Evolutionary conservation across 2,113 vertebrate species (phyloP).

Genomic region (Cyanoderma ruficeps): DNA sequence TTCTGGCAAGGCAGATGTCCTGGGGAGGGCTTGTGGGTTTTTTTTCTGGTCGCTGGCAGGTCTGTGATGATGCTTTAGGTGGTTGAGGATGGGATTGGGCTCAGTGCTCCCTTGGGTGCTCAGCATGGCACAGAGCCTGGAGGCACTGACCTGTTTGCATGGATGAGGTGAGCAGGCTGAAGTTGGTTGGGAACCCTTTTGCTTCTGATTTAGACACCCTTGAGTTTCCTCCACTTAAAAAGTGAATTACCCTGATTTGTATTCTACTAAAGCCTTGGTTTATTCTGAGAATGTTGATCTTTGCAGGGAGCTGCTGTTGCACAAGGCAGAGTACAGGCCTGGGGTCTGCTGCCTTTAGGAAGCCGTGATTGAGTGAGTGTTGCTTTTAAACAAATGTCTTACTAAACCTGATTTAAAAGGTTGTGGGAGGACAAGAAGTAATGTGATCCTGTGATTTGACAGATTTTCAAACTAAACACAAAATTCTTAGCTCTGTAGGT

Average conservation of each 20-base stretch:
- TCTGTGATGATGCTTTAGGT: background rate
- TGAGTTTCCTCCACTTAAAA: background rate
- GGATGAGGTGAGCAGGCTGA: background rate
- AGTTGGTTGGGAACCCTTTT: background rate
- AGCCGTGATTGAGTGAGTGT: background rate
- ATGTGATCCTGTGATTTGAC: background rate
- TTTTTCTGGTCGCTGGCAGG: background rate
- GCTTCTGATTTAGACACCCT: background rate
- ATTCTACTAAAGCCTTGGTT: background rate
- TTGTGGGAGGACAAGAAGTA: background rate
- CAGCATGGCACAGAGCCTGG: fast-evolving
- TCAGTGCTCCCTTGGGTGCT: fast-evolving
- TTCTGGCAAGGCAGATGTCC: background rate
- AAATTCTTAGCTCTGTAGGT: background rate
- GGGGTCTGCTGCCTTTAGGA: background rate
- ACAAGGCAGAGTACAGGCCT: background rate
- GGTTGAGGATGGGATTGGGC: fast-evolving
- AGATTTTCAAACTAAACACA: background rate
- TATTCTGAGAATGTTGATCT: background rate
- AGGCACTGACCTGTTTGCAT: fast-evolving
- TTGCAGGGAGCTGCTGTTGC: background rate
- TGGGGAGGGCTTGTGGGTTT: background rate
- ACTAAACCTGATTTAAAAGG: background rate
- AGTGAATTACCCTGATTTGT: background rate
- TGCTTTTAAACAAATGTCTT: background rate